A percentile compares a stretch with the other conserved stretches of the same genome.
Conservation (phyloP, 2,888 invertebrate species). For the Plebejus argus region DNA sequence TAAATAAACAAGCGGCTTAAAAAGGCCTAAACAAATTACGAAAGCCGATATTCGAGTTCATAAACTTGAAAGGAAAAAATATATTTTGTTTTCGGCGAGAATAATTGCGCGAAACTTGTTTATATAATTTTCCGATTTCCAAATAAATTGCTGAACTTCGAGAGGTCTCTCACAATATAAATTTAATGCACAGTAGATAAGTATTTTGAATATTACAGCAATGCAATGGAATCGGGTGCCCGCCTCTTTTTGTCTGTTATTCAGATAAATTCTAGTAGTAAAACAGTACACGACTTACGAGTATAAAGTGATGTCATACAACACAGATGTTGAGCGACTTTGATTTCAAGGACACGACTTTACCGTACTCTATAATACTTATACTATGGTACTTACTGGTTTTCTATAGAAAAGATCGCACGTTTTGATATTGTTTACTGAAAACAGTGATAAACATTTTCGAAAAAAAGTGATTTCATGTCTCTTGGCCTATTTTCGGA, state of each 20-base stretch:
- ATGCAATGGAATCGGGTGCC: too few species aligned
- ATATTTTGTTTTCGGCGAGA: slow-evolving; percentile 6
- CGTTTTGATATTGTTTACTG: not conserved
- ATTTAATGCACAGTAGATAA: not conserved
- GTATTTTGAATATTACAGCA: not conserved
- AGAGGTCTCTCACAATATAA: not conserved
- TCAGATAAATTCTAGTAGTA: too few species aligned
- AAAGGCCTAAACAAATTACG: slow-evolving; percentile 23
- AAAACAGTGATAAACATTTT: not conserved
- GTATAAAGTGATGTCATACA: too few species aligned
- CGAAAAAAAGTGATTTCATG: too few species aligned
- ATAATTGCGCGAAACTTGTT: slow-evolving; percentile 22
- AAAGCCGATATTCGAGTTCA: slow-evolving; percentile 19
- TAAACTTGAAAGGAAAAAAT: slow-evolving; percentile 21
- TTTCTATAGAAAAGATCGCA: not conserved
- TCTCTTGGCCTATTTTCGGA: too few species aligned
- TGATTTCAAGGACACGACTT: too few species aligned
- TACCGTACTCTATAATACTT: too few species aligned
- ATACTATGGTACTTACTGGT: too few species aligned
- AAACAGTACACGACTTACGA: too few species aligned
- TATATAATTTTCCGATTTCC: slow-evolving; percentile 15
- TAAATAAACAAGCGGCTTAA: slow-evolving; percentile 27
- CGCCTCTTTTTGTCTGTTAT: too few species aligned
- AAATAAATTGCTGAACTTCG: slow-evolving; percentile 13
- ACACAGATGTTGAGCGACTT: too few species aligned